Percentiles rank a stretch among this genome's conserved stretches.
Conservation (phyloP, 1,140 invertebrate species). For the Caenorhabditis remanei region DNA sequence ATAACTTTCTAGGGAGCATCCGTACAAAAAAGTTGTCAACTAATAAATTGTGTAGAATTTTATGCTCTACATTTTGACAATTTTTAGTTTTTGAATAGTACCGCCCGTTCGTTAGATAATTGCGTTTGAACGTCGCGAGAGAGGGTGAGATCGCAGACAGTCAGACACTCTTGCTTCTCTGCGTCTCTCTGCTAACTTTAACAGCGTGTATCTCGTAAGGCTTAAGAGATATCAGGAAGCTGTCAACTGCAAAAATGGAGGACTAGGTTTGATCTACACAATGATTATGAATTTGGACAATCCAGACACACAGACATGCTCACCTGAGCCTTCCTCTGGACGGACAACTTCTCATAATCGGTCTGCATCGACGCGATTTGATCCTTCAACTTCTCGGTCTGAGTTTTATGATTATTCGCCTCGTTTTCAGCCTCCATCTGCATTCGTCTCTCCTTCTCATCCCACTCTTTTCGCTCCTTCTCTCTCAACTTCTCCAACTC, state of each 20-base stretch:
- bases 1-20: too few species aligned
- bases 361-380: slow-evolving; percentile 30
- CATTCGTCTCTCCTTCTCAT: slow-evolving; percentile 68
- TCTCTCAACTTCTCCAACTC: slow-evolving; percentile 66
- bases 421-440: slow-evolving; percentile 63
- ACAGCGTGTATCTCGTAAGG: too few species aligned
- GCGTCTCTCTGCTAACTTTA: too few species aligned
- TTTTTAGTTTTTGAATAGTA: too few species aligned
- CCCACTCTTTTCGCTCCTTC: slow-evolving; percentile 61
- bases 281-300: background rate
- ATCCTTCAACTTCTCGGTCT: slow-evolving; percentile 40
- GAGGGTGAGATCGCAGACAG: too few species aligned
- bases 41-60: too few species aligned
- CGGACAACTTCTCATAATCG: slow-evolving; percentile 54
- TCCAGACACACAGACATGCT: background rate
- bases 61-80: too few species aligned
- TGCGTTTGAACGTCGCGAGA: too few species aligned
- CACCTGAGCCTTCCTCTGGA: slow-evolving; percentile 46
- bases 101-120: too few species aligned
- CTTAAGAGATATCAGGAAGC: too few species aligned
- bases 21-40: too few species aligned
- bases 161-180: too few species aligned
- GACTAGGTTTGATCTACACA: background rate
- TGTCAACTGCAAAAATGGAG: background rate
- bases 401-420: slow-evolving; percentile 43